Conservation (phyloP, 2,113 vertebrate species). For the Dicerorhinus sumatrensis region DNA sequence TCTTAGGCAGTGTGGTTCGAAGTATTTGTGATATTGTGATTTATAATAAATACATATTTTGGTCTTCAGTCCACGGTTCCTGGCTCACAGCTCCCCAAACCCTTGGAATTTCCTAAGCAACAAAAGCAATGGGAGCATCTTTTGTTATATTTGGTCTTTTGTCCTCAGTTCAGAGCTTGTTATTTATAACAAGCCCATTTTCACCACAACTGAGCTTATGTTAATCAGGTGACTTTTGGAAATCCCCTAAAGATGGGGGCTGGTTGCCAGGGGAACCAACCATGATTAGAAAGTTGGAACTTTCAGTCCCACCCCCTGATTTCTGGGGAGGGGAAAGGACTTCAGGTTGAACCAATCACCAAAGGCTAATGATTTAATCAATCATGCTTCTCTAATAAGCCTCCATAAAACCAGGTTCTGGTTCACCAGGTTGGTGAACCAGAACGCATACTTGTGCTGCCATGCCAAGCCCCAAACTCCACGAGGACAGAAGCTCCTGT, state of each 20-base stretch:
- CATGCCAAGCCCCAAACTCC: background rate
- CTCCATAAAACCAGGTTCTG: background rate
- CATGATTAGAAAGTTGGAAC: background rate
- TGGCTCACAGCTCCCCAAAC: background rate
- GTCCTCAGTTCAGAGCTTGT: constrained; percentile 3
- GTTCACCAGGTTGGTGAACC: background rate
- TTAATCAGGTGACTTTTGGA: constrained; percentile 3
- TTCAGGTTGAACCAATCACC: background rate
- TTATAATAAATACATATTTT: background rate
- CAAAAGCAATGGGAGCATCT: background rate
- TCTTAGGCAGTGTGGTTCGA: background rate
- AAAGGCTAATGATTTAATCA: background rate
- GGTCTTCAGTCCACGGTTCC: background rate
- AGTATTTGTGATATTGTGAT: background rate
- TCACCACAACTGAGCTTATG: background rate
- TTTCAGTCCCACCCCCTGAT: background rate
- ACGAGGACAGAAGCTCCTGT: background rate
- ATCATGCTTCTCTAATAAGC: background rate
- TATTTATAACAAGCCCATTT: background rate
- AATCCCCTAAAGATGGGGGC: background rate
- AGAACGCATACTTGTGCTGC: background rate
- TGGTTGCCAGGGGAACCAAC: background rate
- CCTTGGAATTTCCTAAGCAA: background rate
- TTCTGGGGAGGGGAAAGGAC: background rate
- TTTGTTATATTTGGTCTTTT: background rate